Evolutionary conservation across 2,888 invertebrate genomes (phyloP).

Genomic region (Atethmia centrago): DNA sequence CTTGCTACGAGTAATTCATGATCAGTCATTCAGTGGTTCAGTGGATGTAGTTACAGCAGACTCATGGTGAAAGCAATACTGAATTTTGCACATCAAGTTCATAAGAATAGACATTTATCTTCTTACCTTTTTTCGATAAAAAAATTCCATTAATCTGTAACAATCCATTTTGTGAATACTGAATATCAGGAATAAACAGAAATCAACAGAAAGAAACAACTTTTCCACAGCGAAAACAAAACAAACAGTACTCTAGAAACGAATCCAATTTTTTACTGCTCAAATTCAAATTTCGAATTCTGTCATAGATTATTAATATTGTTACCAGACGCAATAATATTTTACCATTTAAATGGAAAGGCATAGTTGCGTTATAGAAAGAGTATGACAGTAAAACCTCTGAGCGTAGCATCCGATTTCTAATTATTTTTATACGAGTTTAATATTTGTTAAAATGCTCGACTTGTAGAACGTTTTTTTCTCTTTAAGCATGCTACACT

Average conservation of each 20-base stretch:
- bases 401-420: background rate
- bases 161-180: background rate
- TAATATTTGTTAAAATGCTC: no score
- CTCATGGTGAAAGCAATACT: background rate
- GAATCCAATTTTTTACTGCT: background rate
- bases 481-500: constrained; percentile 17
- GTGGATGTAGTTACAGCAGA: background rate
- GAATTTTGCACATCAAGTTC: background rate
- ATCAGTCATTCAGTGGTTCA: background rate
- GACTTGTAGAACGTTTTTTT: background rate
- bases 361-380: background rate
- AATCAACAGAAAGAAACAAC: background rate
- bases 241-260: no score
- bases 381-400: background rate
- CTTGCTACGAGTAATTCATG: no score
- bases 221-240: background rate
- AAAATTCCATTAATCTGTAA: background rate
- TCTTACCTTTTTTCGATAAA: constrained; percentile 3
- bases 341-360: no score
- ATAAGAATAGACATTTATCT: background rate
- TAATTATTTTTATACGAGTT: no score
- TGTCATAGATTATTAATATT: background rate
- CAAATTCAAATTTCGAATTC: constrained; percentile 10
- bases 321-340: background rate
- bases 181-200: background rate